Conservation (phyloP, 2,797 vertebrate genomes). For the Lepus oiostolus region DNA sequence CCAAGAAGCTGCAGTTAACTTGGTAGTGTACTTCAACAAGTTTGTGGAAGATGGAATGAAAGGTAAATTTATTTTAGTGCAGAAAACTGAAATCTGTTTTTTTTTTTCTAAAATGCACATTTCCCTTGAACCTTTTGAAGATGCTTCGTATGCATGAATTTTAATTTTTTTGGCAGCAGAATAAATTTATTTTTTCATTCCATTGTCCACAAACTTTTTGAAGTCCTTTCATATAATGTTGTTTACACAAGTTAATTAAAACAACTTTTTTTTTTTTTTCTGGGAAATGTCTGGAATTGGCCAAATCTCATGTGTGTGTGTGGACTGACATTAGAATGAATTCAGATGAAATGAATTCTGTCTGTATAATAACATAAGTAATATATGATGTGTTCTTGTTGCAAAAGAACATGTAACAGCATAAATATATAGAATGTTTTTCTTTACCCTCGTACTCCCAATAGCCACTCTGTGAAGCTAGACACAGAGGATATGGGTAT, state of each 20-base stretch:
- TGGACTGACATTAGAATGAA: conserved; percentile 7
- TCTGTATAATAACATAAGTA: conserved; percentile 17
- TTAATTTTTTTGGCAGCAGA: no score
- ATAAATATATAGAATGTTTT: conserved; percentile 3
- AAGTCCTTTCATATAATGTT: not conserved
- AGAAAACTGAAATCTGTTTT: no score
- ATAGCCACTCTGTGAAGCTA: not conserved
- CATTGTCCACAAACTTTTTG: no score
- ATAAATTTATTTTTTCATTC: no score
- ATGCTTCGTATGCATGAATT: no score
- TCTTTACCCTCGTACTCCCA: not conserved
- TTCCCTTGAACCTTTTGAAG: no score
- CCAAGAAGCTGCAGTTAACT: not conserved
- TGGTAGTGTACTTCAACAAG: no score
- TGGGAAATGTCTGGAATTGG: not conserved
- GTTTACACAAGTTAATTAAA: conserved; percentile 22
- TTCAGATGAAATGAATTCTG: conserved; percentile 39
- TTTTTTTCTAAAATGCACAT: no score
- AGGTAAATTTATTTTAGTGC: no score
- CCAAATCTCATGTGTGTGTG: not conserved
- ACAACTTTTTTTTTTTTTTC: not conserved
- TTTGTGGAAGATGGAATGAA: no score
- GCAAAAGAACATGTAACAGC: conserved; percentile 9
- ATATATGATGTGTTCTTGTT: not conserved
- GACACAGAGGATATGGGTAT: not conserved